These are phyloP conservation scores for Drosophila serrata DNA, from an alignment of 1,140 invertebrate species.

Conservation along the genomic window DNA sequence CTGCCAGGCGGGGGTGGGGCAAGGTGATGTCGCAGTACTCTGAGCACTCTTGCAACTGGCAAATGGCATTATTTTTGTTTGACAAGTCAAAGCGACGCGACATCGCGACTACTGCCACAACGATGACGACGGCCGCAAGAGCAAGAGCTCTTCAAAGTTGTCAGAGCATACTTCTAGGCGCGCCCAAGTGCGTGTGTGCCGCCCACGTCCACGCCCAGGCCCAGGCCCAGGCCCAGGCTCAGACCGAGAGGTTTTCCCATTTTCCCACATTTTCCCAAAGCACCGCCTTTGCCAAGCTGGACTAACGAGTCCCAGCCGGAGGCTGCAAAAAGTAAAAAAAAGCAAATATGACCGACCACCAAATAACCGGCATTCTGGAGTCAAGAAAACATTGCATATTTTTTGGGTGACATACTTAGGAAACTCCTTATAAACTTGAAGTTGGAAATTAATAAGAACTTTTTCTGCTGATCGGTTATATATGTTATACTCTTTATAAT, in stretches of 20 bases:
- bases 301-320: constrained; percentile 47
- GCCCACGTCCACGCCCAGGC: not conserved
- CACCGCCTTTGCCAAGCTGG: constrained; percentile 27
- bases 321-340: constrained; percentile 39
- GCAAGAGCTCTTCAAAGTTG: constrained; percentile 76
- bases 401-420: not conserved
- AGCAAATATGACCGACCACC: not conserved
- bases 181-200: constrained; percentile 66
- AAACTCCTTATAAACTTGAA: not conserved
- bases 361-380: not conserved
- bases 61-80: constrained; percentile 79
- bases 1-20: not conserved
- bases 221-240: not conserved
- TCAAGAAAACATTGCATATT: constrained; percentile 1
- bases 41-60: constrained; percentile 60
- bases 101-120: constrained; percentile 39
- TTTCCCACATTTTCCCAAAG: constrained; percentile 1
- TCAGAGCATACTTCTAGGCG: constrained; percentile 74
- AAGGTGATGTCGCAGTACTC: constrained; percentile 25
- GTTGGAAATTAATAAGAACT: not conserved
- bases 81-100: constrained; percentile 69
- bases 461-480: not conserved
- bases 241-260: not conserved
- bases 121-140: constrained; percentile 34
- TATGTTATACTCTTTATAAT: not conserved